Conservation (phyloP, 2,797 vertebrate genomes). For the Cuniculus paca region DNA sequence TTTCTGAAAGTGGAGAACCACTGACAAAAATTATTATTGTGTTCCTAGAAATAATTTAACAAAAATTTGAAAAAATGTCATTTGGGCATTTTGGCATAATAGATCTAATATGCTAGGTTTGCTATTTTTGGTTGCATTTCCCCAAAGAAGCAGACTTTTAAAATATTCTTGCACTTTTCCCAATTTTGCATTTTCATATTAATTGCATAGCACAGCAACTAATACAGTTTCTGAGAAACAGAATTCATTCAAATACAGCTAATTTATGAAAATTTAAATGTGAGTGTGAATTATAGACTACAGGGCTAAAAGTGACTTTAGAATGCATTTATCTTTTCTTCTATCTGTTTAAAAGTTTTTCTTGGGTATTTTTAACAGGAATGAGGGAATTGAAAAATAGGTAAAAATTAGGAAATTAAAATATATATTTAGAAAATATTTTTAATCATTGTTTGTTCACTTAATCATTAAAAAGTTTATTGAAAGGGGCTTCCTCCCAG, state of each 20-base stretch:
- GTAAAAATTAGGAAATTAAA: background rate
- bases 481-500: background rate
- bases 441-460: slow-evolving; percentile 18
- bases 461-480: background rate
- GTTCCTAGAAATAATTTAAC: background rate
- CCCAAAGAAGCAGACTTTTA: background rate
- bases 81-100: background rate
- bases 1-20: background rate
- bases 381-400: background rate
- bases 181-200: background rate
- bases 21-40: background rate
- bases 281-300: background rate
- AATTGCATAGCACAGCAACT: background rate
- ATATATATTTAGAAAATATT: background rate
- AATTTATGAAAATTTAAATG: slow-evolving; percentile 8
- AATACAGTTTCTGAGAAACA: background rate
- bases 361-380: background rate
- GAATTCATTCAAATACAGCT: background rate
- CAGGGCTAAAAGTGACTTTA: background rate
- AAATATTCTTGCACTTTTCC: background rate
- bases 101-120: background rate
- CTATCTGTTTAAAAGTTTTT: background rate
- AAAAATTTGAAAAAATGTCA: background rate
- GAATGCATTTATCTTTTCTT: background rate
- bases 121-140: background rate